Evolutionary conservation across 2,113 vertebrate species (phyloP).

Genomic region (Passer montanus): DNA sequence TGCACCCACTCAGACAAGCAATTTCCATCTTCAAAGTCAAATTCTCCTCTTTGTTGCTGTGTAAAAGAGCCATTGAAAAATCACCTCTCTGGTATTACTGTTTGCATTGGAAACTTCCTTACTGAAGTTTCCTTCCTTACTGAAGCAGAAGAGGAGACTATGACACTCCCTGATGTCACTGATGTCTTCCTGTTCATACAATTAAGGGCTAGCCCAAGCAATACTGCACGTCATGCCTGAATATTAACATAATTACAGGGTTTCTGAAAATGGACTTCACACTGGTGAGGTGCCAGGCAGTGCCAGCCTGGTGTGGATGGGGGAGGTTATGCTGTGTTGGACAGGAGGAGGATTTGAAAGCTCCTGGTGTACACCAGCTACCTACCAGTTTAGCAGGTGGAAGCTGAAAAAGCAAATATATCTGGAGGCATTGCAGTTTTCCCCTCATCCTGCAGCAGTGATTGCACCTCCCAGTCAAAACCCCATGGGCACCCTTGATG

Average conservation of each 20-base stretch:
- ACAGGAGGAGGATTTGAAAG: background rate
- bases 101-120: background rate
- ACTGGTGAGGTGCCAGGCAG: background rate
- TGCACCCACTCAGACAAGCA: background rate
- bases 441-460: background rate
- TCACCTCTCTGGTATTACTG: accelerated
- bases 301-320: background rate
- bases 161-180: background rate
- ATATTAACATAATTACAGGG: background rate
- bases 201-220: background rate
- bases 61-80: background rate
- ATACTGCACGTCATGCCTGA: background rate
- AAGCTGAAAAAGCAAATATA: background rate
- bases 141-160: background rate
- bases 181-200: background rate
- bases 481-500: background rate
- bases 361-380: background rate
- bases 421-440: background rate
- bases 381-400: background rate
- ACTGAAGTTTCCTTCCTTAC: background rate
- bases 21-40: background rate
- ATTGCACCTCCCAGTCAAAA: background rate
- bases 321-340: accelerated
- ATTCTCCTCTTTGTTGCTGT: background rate
- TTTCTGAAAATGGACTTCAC: background rate